Percentiles rank a stretch among this genome's conserved stretches.
Conservation (phyloP, 92 coral and sea anemone genomes). For the Plumapathes pennacea region DNA sequence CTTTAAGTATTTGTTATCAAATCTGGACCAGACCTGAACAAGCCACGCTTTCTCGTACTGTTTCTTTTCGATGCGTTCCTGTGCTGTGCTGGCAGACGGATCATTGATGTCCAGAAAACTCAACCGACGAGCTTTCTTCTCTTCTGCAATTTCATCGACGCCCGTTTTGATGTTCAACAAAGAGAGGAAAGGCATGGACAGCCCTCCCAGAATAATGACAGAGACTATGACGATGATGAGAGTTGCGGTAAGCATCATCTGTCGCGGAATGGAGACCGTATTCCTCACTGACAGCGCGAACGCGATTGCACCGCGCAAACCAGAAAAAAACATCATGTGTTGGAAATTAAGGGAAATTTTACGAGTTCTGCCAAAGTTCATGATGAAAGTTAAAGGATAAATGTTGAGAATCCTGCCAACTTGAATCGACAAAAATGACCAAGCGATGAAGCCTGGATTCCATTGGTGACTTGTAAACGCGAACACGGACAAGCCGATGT, state of each 20-base stretch:
- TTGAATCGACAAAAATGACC: constrained; percentile 81
- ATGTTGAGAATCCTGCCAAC: constrained; percentile 81
- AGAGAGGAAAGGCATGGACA: constrained; percentile 79
- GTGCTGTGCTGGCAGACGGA: constrained; percentile 92
- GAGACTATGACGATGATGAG: constrained; percentile 88
- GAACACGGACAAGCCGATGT: constrained; percentile 92
- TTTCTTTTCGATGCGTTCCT: constrained; percentile 87
- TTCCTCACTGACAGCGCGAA: constrained; percentile 95
- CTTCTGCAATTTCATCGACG: constrained; percentile 83
- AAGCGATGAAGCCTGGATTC: constrained; percentile 90
- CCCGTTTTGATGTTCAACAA: constrained; percentile 85
- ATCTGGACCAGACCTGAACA: constrained; percentile 86
- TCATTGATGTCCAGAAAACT: constrained; percentile 93
- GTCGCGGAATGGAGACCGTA: constrained; percentile 96
- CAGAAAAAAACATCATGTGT: constrained; percentile 97
- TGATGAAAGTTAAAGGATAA: constrained; percentile 80
- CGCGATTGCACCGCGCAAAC: constrained; percentile 98
- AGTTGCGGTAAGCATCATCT: constrained; percentile 97
- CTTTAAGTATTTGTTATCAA: constrained; percentile 89
- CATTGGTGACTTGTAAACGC: constrained; percentile 94
- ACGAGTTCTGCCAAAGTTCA: constrained; percentile 89
- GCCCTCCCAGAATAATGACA: constrained; percentile 90
- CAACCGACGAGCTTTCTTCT: constrained; percentile 81
- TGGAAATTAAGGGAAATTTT: constrained; percentile 83
- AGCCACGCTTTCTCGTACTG: constrained; percentile 96